Percentiles rank a stretch among this genome's conserved stretches.
These are phyloP conservation scores for Psephotus haematonotus DNA, from an alignment of 2,113 vertebrate species.

Conservation along the genomic window DNA sequence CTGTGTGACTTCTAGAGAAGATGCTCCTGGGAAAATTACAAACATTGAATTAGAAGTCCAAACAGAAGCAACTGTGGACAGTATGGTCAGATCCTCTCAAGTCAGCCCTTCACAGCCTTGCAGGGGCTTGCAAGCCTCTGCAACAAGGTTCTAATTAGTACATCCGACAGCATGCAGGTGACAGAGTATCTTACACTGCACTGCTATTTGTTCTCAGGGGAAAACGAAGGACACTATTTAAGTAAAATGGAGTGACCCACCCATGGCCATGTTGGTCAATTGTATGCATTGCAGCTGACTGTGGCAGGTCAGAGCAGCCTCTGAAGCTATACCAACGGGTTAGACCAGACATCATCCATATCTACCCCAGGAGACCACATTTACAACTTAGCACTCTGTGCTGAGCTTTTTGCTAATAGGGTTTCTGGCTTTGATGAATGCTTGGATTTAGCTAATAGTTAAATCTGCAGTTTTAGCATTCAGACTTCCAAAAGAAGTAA, in stretches of 20 bases:
- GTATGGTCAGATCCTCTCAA: accelerated
- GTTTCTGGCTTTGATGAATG: not conserved
- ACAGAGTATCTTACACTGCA: accelerated
- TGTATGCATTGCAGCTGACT: accelerated
- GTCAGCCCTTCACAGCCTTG: not conserved
- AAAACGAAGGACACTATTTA: not conserved
- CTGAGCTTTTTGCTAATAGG: not conserved
- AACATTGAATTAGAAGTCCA: not conserved
- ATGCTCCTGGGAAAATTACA: not conserved
- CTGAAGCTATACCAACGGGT: not conserved
- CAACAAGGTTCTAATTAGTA: not conserved
- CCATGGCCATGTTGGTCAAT: not conserved
- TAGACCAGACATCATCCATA: not conserved
- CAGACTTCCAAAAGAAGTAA: not conserved
- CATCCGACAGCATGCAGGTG: accelerated
- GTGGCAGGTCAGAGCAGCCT: not conserved
- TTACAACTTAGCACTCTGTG: not conserved
- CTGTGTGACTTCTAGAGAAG: not conserved
- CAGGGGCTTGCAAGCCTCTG: not conserved
- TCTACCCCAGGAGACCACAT: not conserved
- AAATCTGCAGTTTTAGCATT: not conserved
- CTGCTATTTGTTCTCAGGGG: not conserved
- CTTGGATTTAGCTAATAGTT: not conserved
- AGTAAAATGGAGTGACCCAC: not conserved
- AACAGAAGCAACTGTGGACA: not conserved